Evolutionary conservation across 2,888 invertebrate species (phyloP).

Genomic region (Xanthia togata): DNA sequence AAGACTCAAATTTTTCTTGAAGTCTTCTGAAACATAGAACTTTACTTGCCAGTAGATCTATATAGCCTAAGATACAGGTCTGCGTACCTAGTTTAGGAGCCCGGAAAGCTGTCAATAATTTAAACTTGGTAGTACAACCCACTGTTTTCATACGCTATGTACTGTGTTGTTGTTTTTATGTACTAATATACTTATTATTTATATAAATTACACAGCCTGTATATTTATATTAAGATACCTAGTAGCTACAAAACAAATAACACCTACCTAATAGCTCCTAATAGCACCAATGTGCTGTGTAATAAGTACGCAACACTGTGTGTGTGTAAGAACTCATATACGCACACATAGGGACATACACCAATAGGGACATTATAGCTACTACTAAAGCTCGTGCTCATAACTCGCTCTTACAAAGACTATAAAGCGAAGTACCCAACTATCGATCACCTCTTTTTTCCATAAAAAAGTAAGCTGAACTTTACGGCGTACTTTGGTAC

Average conservation of each 20-base stretch:
- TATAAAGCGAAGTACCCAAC: slow-evolving; percentile 47
- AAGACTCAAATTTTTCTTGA: neutral
- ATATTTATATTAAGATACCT: too few relatives aligned
- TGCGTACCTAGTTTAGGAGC: too few relatives aligned
- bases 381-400: slow-evolving; percentile 28
- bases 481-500: slow-evolving; percentile 34
- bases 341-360: slow-evolving; percentile 7
- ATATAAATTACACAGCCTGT: too few relatives aligned
- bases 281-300: neutral
- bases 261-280: neutral
- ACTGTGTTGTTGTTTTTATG: too few relatives aligned
- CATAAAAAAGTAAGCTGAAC: slow-evolving; percentile 38
- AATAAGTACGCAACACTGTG: neutral
- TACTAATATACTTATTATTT: too few relatives aligned
- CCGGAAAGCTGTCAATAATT: too few relatives aligned
- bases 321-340: neutral
- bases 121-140: too few relatives aligned
- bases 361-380: slow-evolving; percentile 13
- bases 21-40: neutral
- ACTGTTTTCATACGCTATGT: too few relatives aligned
- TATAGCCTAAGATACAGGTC: too few relatives aligned
- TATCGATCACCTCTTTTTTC: slow-evolving; percentile 54
- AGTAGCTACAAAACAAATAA: neutral
- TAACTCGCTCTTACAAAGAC: slow-evolving; percentile 50
- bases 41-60: neutral